Percentiles rank a stretch among this genome's conserved stretches.
These are phyloP conservation scores for Agrochola lychnidis DNA, from an alignment of 2,888 invertebrate genomes.

Conservation along the genomic window DNA sequence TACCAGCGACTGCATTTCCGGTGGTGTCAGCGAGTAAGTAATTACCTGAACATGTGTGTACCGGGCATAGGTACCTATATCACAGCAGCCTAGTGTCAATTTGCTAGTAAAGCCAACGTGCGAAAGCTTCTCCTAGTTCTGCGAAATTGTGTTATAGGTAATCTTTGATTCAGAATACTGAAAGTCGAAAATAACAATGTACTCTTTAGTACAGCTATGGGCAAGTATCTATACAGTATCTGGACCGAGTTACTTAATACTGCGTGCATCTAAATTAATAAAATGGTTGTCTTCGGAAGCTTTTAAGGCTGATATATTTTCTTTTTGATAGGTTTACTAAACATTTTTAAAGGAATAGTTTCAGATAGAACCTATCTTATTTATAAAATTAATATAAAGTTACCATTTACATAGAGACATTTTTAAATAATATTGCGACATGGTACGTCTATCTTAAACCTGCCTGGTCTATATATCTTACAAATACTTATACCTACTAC, in stretches of 20 bases:
- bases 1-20: conserved; percentile 66
- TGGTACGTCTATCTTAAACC: neutral
- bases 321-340: conserved; percentile 4
- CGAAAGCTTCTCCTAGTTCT: neutral
- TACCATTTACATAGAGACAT: neutral
- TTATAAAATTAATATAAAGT: neutral
- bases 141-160: conserved; percentile 1
- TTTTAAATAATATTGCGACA: neutral
- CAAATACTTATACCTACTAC: neutral
- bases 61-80: neutral
- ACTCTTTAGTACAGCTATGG: neutral
- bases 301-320: conserved; percentile 3
- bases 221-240: neutral
- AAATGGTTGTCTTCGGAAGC: conserved; percentile 19
- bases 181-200: conserved; percentile 9
- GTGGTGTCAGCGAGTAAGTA: conserved; percentile 64
- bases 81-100: neutral
- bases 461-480: neutral
- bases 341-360: neutral
- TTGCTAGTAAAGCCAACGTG: neutral
- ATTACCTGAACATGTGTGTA: conserved; percentile 30
- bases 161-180: neutral
- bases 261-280: conserved; percentile 19
- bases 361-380: neutral
- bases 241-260: conserved; percentile 1